Evolutionary conservation across 2,888 invertebrate genomes (phyloP).

Genomic region (Phasia obesa): DNA sequence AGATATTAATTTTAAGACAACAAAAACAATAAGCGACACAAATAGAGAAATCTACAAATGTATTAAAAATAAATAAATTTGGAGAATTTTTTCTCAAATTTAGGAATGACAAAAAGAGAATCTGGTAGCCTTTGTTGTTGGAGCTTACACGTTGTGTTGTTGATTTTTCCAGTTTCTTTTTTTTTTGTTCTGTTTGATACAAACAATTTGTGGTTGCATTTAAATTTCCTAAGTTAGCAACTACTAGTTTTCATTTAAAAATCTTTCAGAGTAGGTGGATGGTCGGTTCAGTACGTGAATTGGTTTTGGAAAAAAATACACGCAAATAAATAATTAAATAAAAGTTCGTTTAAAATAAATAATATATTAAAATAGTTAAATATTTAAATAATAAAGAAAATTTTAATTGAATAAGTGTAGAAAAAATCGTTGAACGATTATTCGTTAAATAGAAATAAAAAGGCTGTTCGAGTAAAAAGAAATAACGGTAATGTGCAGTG

Average conservation of each 20-base stretch:
- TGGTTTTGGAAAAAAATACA: conserved; percentile 10
- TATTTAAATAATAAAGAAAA: conserved; percentile 8
- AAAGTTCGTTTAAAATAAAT: conserved; percentile 17
- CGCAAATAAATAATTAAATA: conserved; percentile 26
- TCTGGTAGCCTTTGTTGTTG: conserved; percentile 15
- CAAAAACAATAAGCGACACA: no score
- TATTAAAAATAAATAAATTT: no score
- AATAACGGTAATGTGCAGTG: conserved; percentile 44
- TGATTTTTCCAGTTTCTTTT: conserved; percentile 47
- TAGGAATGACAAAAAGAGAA: neutral
- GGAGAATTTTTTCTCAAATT: neutral
- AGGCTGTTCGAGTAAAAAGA: neutral
- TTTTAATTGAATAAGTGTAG: conserved; percentile 35
- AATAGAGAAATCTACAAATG: no score
- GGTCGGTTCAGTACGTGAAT: conserved; percentile 50
- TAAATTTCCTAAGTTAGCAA: conserved; percentile 64
- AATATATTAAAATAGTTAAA: conserved; percentile 14
- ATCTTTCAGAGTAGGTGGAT: conserved; percentile 69
- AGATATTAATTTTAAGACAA: no score
- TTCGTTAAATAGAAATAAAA: neutral
- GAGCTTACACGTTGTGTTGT: conserved; percentile 44
- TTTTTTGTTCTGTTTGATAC: neutral
- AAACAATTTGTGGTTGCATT: conserved; percentile 62
- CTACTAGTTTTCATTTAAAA: conserved; percentile 71
- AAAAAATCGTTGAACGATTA: conserved; percentile 45